Evolutionary conservation across 2,113 vertebrate species (phyloP), one percentile per base, ranked within the genome.

Genomic region (Propithecus coquereli): DNA sequence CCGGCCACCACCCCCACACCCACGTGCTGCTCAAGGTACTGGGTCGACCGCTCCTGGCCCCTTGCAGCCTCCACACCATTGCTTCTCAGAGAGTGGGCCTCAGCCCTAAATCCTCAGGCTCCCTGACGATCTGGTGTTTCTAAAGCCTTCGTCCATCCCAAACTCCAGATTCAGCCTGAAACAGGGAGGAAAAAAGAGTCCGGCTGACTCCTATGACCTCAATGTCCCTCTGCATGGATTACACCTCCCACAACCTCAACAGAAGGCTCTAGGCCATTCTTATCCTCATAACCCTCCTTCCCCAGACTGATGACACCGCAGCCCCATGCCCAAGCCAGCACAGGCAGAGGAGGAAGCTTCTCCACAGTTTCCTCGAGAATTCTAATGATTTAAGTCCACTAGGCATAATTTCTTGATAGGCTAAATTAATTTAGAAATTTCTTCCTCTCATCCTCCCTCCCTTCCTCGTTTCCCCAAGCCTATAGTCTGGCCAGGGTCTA

Each of bases 251-350:
- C 13, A 34, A 8, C 10, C 66, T 70, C 52, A 22, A 59, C 66
- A 23, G 61, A 52, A 68, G 73, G 32, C 50, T 61, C 47, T 2
- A 18, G 32, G 3, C 59, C 57, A 0, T 8, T 61, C 34, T 43
- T 27, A n/a, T 4, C 59, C 12, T 52, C 54, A 43, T 3, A 13
- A 0, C n/a, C 8, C 2, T 32, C 11, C 37, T 13, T 23, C 34
- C 4, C 61, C 37, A n/a, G 66, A 57, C 45, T 45, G 66, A 16
- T 6, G 50, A n/a, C 71, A 50, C 8, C 23, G 40, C 2, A 45
- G 63, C 27, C n/a, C 34, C 43, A 30, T 22, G 25, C 47, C 37
- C 61, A 40, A 84, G 8, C 13, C 34, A 6, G 25, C 27, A 61
- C 34, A 50, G 27, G 43, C 73, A 43, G 65, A 27, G 59, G 43